Conservation (phyloP, 2,113 vertebrate genomes). For the Callipepla californica region DNA sequence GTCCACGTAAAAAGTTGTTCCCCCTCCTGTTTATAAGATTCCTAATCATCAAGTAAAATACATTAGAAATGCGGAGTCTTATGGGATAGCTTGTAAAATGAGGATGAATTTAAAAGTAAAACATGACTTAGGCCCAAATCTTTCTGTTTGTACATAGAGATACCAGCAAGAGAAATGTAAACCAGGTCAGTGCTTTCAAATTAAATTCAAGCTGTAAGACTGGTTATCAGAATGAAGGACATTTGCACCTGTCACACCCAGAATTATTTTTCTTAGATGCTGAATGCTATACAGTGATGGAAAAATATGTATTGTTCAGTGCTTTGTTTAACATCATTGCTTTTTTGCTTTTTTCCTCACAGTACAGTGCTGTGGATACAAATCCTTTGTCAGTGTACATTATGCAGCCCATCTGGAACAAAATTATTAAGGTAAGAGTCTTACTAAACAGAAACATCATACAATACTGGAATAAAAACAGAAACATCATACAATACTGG, state of each 20-base stretch:
- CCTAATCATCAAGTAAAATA: neutral
- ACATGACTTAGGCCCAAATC: neutral
- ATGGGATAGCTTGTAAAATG: neutral
- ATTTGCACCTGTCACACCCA: neutral
- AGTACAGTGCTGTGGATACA: constrained; percentile 80
- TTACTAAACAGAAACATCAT: neutral
- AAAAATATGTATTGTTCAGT: neutral
- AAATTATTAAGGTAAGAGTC: constrained; percentile 75
- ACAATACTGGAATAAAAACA: neutral
- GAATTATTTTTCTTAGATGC: neutral
- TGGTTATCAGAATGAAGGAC: neutral
- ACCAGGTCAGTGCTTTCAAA: neutral
- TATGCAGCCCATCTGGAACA: constrained; percentile 78
- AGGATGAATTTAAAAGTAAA: neutral
- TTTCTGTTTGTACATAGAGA: neutral
- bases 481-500: neutral
- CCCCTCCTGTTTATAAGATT: no score
- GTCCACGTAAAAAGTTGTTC: no score
- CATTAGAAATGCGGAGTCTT: no score
- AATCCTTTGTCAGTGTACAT: constrained; percentile 77
- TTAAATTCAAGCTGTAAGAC: neutral
- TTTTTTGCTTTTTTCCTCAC: constrained; percentile 35
- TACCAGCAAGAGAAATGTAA: neutral
- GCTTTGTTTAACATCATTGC: neutral
- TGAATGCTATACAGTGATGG: neutral